These are phyloP conservation scores for Chaitophorus viminalis DNA, from an alignment of 2,888 invertebrate species.

Conservation along the genomic window DNA sequence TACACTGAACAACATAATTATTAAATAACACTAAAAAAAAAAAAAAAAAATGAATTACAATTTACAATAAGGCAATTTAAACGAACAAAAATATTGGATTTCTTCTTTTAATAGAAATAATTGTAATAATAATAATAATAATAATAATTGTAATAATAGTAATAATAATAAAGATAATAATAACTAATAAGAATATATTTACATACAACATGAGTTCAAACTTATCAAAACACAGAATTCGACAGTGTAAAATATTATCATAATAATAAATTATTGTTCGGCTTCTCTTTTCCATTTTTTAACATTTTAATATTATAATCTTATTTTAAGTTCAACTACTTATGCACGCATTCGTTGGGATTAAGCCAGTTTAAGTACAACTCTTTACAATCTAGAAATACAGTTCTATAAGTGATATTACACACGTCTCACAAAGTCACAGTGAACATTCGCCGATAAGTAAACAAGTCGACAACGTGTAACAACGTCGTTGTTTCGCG, in stretches of 20 bases:
- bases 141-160: slow-evolving; percentile 1
- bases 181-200: not conserved
- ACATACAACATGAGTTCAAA: slow-evolving; percentile 4
- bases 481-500: not conserved
- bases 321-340: slow-evolving; percentile 56
- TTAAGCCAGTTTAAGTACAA: slow-evolving; percentile 46
- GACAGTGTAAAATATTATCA: slow-evolving; percentile 2
- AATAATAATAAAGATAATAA: slow-evolving; percentile 23
- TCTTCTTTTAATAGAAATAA: not conserved
- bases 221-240: not conserved
- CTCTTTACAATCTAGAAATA: slow-evolving; percentile 47
- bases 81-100: not conserved
- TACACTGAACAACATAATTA: slow-evolving; percentile 19
- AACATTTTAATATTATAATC: slow-evolving; percentile 55
- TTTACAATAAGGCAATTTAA: not conserved
- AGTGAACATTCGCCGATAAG: slow-evolving; percentile 22
- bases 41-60: not conserved
- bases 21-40: slow-evolving; percentile 23
- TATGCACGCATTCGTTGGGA: slow-evolving; percentile 28
- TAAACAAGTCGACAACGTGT: slow-evolving; percentile 3
- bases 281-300: not conserved
- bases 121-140: slow-evolving; percentile 21
- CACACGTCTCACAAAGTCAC: not conserved
- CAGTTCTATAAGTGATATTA: slow-evolving; percentile 30
- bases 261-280: slow-evolving; percentile 30